Base-by-base conservation (phyloP, 2,888 invertebrate species). In the Phania funesta region DNA sequence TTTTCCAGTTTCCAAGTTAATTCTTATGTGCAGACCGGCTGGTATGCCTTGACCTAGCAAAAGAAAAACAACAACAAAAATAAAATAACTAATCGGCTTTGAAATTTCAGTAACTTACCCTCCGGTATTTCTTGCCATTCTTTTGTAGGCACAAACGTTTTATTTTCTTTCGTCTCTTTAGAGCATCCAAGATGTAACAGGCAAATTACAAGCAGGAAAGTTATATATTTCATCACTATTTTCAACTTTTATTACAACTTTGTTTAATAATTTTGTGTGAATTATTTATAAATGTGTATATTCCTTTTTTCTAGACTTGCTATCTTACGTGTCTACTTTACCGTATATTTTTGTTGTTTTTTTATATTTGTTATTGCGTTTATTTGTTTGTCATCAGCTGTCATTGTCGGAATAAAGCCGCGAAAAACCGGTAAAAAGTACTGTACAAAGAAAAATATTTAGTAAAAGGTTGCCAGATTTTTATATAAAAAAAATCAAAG, bases 1-100 rank as follows among this genome's bases (percentile, higher is more conserved):
- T 80, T 93, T 87, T 0, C 95, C 95, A 11, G 95, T 96, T 89
- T 94, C 91, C n/a, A 96, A 90, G 91, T 96, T 94, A 77, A 96
- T 92, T 58, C 95, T 92, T 5, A 96, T 92, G 88, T 96, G 96
- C 3, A 96, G 91, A 1, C 96, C 96, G 75, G 92, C 90, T 1
- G 96, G 96, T 85, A 96, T 92, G 18, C 92, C 91, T 89, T 95
- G 95, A 78, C 94, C 96, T 95, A 84, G 11, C 24, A 56, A 24
- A 26, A 6, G 4, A 52, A 29, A 41, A 7, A 1, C 20, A 48
- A 48, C 20, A 32, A 5, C 9, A 46, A 32, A 46, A 64, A 20
- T 13, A 22, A 4, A 0, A 16, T 50, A 24, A 52, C 26, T 13
- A 13, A 38, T 38, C 8, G 38, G 24, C 7, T 16, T 35, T 26